These are phyloP conservation scores for Epinephelus malabaricus DNA, from an alignment of 2,797 vertebrate genomes.

Conservation along the genomic window DNA sequence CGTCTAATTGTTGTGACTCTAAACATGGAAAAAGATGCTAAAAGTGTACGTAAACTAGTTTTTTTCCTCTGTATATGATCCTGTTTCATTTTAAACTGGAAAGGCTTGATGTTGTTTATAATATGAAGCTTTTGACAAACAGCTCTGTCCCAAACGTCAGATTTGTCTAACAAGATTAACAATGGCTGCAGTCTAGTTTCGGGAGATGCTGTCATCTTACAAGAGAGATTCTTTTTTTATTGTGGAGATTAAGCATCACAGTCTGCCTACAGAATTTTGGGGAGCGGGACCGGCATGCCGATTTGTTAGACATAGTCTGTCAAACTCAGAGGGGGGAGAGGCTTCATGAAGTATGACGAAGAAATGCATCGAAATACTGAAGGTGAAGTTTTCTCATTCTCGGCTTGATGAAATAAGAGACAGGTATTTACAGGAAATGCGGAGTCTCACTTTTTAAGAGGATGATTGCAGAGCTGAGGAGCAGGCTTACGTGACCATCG, in stretches of 20 bases:
- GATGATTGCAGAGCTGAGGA: conserved; percentile 5
- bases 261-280: neutral
- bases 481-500: neutral
- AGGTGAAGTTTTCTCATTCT: neutral
- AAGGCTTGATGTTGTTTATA: conserved; percentile 7
- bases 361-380: neutral
- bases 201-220: conserved; percentile 30
- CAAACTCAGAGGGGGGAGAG: neutral
- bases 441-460: neutral
- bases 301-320: neutral
- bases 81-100: neutral
- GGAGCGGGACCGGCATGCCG: neutral
- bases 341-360: neutral
- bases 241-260: conserved; percentile 21
- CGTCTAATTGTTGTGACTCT: neutral
- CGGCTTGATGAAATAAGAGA: neutral
- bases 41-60: neutral
- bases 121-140: conserved; percentile 9
- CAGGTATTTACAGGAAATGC: neutral
- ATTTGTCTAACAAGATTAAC: conserved; percentile 42
- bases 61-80: neutral
- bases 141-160: conserved; percentile 18
- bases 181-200: neutral
- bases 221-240: conserved; percentile 6
- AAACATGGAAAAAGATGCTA: neutral